A percentile compares a stretch with the other conserved stretches of the same genome.
phyloP scores from a whole-genome alignment of 2,797 vertebrate genomes.

The Rallus crepitans region DNA sequence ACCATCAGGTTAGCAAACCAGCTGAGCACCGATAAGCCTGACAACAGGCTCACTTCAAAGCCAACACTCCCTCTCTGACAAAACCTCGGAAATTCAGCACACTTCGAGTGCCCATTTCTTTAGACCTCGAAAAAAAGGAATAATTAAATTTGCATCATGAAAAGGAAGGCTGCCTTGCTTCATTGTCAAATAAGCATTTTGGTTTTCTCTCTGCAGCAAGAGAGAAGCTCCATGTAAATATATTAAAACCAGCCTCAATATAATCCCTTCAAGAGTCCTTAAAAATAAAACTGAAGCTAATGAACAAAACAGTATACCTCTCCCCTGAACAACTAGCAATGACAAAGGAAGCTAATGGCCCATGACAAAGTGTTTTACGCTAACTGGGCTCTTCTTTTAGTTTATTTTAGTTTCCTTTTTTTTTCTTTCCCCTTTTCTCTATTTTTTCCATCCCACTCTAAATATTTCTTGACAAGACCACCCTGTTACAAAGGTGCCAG shows the following conservation, averaged over 20 bases:
- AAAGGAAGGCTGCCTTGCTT: not conserved
- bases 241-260: not conserved
- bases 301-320: not conserved
- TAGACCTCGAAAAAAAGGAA: not conserved
- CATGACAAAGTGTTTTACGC: not conserved
- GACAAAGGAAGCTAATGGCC: not conserved
- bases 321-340: not conserved
- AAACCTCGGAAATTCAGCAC: not conserved
- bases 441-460: not conserved
- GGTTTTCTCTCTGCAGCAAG: not conserved
- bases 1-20: not conserved
- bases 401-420: too few species aligned
- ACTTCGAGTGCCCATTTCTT: not conserved
- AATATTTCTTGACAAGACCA: fast-evolving
- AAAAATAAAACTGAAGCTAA: not conserved
- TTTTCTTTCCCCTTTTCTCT: not conserved
- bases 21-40: not conserved
- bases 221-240: not conserved
- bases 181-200: not conserved
- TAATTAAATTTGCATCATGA: not conserved
- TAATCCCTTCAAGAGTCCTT: not conserved
- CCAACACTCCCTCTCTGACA: not conserved
- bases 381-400: not conserved
- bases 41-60: not conserved
- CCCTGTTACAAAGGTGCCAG: not conserved